Base-by-base conservation (phyloP, 2,113 vertebrate species). In the Leptobrachium ailaonicum region DNA sequence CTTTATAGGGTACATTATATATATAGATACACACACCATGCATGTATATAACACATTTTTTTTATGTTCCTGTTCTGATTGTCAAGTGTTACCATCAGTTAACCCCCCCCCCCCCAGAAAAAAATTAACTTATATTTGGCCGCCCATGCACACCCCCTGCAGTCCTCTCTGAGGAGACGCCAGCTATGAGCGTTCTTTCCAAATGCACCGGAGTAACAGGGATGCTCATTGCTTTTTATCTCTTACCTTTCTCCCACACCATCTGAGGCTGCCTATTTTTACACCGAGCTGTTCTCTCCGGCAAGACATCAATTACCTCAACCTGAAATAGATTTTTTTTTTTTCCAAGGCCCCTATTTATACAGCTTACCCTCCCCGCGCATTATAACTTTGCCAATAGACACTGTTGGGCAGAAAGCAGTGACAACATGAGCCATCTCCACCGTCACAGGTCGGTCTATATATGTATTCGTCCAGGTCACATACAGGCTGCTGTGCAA, bases 181-280 rank as follows among this genome's bases (percentile, higher is more conserved):
- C 44, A 50, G 5, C 12, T 44, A 70, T 47, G 67, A 53, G 50
- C 68, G 76, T 62, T 77, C 54, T 77, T 77, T 47, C 42, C 20
- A 45, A 13, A 50, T 60, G 75, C 32, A 41, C 64, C 66, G 41
- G 41, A 70, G 75, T 77, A 70, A 70, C 53, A 70, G 53, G 44
- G 75, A 69, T 70, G 75, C 53, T 62, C 87, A 87, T 87, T 88
- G 83, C 75, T 90, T 86, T 89, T 90, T 84, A 88, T 43, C 62
- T 77, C 80, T 89, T 90, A 92, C 85, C 82, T 89, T 86, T 88
- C 82, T 81, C 83, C 76, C 84, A 86, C 71, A 87, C 85, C 87
- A 88, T 85, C 85, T 85, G 87, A 91, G 85, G 87, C 81, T 14
- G 83, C 82, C 86, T 91, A 91, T 92, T 91, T 94, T 91, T 88